Evolutionary conservation across 1,140 invertebrate species (phyloP), one percentile per base, ranked within the genome.

Genomic region (Neotoxoptera formosana): DNA sequence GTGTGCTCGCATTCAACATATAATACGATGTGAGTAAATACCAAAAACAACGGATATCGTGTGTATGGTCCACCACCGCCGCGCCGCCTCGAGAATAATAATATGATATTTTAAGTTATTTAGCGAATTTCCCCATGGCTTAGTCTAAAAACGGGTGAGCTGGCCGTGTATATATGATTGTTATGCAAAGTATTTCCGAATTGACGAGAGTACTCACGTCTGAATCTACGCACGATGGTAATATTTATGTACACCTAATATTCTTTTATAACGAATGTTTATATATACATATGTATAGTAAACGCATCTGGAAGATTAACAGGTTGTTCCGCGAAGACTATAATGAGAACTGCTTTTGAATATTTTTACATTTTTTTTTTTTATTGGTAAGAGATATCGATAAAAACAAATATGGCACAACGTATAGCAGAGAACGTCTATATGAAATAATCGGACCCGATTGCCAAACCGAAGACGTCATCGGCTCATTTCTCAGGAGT

Each of bases 101-200:
- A 76, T 76, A 76, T 76, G 17, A 76, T 76, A 76, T n/a, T 41
- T 41, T 41, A 76, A 76, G 60, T 76, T 76, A 76, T 56, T 89
- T 89, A 21, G 34, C 21, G 23, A 89, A 89, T 89, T 89, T 89
- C 51, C 51, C 23, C 1, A 56, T 36, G 51, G 51, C 25, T 56
- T 56, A 21, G 51, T 7, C 48, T 25, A 9, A 88, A 88, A 88
- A 87, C 36, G 30, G 14, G 7, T 8, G 2, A 34, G 23, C 1
- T 34, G 88, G 7, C 34, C 34, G n/a, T n/a, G n/a, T n/a, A n/a
- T n/a, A 21, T 89, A 56, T 30, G 23, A 45, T 83, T 53, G 53
- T 89, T 89, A 56, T 36, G 34, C 47, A 36, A 89, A 88, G 86
- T 89, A 53, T 89, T 48, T 89, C 36, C 47, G 8, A 53, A 51